These are phyloP conservation scores for Sarcophaga rosellei DNA, from an alignment of 2,888 invertebrate genomes.

Conservation along the genomic window DNA sequence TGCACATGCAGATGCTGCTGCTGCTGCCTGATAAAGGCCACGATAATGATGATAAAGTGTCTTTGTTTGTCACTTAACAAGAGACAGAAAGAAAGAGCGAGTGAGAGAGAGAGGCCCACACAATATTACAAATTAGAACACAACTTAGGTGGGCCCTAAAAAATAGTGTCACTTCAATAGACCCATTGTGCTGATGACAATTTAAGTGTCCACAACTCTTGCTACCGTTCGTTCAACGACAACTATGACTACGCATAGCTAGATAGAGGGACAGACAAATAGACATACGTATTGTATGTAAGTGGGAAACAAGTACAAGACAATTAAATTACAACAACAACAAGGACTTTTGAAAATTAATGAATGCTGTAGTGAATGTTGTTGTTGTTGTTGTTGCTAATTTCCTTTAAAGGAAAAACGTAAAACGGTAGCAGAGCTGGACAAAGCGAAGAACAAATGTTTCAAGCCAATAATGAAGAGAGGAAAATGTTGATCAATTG, in stretches of 20 bases:
- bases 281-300: no score
- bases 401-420: no score
- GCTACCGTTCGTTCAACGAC: conserved; percentile 49
- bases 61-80: conserved; percentile 4
- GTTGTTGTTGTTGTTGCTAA: no score
- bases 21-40: background rate
- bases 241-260: background rate
- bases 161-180: conserved; percentile 58
- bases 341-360: no score
- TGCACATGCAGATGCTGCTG: conserved; percentile 48
- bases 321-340: no score
- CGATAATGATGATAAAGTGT: conserved; percentile 59
- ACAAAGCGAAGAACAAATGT: no score
- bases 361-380: no score
- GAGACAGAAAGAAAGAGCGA: background rate
- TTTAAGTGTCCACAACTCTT: conserved; percentile 58
- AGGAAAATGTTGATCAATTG: background rate
- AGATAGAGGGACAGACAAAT: no score
- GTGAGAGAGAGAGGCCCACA: background rate
- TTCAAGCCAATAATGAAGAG: no score
- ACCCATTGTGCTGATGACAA: conserved; percentile 47
- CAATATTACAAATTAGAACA: conserved; percentile 1
- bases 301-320: no score
- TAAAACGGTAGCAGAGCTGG: no score
- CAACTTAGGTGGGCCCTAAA: conserved; percentile 60